phyloP scores from a whole-genome alignment of 1,140 invertebrate species.

The Orchestia grillus region DNA sequence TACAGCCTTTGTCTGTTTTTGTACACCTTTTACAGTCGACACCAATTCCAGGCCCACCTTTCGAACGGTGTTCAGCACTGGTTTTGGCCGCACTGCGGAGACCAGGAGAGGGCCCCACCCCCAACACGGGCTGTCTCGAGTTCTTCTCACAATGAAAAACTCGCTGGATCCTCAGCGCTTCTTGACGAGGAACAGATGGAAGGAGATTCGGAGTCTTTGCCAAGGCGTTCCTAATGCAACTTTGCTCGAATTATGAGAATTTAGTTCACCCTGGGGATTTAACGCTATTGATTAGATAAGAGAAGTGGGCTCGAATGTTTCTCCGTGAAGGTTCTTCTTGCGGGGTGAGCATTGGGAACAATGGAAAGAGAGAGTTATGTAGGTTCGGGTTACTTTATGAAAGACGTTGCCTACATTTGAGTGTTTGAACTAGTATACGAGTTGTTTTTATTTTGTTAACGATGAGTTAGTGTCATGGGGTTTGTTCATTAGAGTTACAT shows the following conservation, averaged over 20 bases:
- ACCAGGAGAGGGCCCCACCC: too few species aligned
- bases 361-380: not conserved
- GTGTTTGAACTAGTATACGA: not conserved
- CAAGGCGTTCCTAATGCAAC: not conserved
- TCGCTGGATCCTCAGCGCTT: not conserved
- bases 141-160: not conserved
- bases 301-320: not conserved
- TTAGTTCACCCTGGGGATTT: not conserved
- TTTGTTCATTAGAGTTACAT: too few species aligned
- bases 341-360: not conserved
- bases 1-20: too few species aligned
- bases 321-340: not conserved
- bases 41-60: too few species aligned
- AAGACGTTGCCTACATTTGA: too few species aligned
- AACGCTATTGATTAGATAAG: not conserved
- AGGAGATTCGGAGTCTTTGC: not conserved
- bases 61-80: too few species aligned
- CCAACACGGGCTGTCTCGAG: not conserved
- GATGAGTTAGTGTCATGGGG: not conserved
- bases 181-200: not conserved
- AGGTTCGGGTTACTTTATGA: not conserved
- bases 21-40: too few species aligned
- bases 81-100: too few species aligned
- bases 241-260: not conserved
- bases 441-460: too few species aligned